Base-by-base conservation (phyloP, 2,888 invertebrate genomes). In the Amiota minor region DNA sequence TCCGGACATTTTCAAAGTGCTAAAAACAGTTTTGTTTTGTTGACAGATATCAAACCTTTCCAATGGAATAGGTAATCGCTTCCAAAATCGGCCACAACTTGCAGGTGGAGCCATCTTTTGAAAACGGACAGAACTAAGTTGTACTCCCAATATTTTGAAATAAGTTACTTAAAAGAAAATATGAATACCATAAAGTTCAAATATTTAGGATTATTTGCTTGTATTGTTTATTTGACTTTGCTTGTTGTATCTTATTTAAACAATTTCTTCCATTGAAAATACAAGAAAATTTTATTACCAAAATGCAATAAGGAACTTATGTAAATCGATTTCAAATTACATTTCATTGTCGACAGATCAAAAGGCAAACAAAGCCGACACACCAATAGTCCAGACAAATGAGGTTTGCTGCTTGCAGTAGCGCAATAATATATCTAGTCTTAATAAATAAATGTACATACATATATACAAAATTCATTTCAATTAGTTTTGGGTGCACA, bases 181-280 rank as follows among this genome's bases (percentile, higher is more conserved):
- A 35, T 45, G n/a, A 62, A 12, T 6, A n/a, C 16, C 47, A 47
- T 16, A 64, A 14, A 6, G 9, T 20, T 16, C 61, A 61, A n/a
- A n/a, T 35, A 45, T 62, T 62, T 62, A 11, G 18, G 18, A 65
- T 65, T 49, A n/a, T 62, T 45, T 18, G 23, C 1, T 23, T 67
- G n/a, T 68, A 23, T 68, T 68, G 67, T 68, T 68, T 68, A 68
- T 50, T 20, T 50, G 50, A 23, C 23, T n/a, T 50, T 68, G 67
- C 3, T 23, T 23, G 35, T 35, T 35, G 35, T 35, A 68, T 68
- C 23, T 53, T 68, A 53, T 68, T 68, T 53, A 53, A 53, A 67
- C 67, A 67, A 23, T 6, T 6, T 6, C 0, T 35, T 35, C 6
- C n/a, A 14, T 23, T 35, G 20, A 11, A 47, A 67, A 67, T 49